Evolutionary conservation across 2,797 vertebrate genomes (phyloP).

Genomic region (Anguilla megastoma): DNA sequence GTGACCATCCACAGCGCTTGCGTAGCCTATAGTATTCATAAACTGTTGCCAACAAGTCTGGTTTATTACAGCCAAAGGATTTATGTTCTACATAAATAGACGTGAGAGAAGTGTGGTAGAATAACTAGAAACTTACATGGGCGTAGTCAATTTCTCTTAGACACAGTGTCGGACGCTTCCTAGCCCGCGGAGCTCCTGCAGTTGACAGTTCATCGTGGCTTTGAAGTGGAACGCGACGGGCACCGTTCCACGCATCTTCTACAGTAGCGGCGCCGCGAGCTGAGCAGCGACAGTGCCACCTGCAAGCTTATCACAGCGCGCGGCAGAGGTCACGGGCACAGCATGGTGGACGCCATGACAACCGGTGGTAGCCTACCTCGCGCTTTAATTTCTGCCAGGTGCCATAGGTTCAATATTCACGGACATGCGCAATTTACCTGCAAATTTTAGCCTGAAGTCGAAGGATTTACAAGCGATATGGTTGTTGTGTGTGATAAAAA

Average conservation of each 20-base stretch:
- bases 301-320: background rate
- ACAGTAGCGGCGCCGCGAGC: background rate
- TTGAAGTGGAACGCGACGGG: background rate
- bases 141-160: background rate
- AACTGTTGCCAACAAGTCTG: constrained; percentile 1
- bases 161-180: background rate
- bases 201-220: constrained; percentile 11
- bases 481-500: background rate
- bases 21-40: background rate
- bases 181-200: background rate
- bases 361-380: background rate
- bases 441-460: background rate
- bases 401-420: background rate
- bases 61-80: background rate
- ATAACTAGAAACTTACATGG: constrained; percentile 15
- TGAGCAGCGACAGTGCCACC: background rate
- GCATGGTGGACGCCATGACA: constrained; percentile 22
- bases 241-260: constrained; percentile 1
- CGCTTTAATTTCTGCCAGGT: background rate
- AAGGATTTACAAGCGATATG: background rate
- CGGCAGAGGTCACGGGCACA: constrained; percentile 17
- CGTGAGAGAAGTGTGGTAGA: background rate
- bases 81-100: background rate
- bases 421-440: background rate
- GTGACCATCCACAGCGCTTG: background rate